These are phyloP conservation scores for Fragum whitleyi DNA, from an alignment of 2,888 invertebrate genomes.

Conservation along the genomic window DNA sequence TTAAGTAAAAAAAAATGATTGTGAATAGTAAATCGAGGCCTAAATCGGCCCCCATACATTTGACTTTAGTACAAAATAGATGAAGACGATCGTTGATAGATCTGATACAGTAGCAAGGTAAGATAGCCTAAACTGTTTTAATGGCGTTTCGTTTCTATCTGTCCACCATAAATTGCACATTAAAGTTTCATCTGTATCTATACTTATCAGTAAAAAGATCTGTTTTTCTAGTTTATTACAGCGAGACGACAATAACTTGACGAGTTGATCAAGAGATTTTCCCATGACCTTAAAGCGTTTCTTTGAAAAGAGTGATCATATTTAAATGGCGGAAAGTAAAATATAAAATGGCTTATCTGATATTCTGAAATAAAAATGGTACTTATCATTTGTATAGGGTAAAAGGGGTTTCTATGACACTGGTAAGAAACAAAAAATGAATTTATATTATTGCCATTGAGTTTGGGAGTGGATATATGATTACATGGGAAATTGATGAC, in stretches of 20 bases:
- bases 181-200: constrained; percentile 50
- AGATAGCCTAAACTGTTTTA: constrained; percentile 42
- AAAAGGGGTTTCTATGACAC: no score
- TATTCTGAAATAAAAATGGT: neutral
- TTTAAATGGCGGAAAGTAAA: neutral
- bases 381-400: neutral
- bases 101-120: constrained; percentile 42
- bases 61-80: neutral
- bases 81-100: constrained; percentile 37
- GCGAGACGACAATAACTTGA: constrained; percentile 9
- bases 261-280: constrained; percentile 17
- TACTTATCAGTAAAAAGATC: constrained; percentile 37
- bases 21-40: no score
- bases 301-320: neutral
- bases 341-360: neutral
- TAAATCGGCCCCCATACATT: neutral
- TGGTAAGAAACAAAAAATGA: no score
- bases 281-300: constrained; percentile 19
- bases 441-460: no score
- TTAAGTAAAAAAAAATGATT: no score
- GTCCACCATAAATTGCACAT: constrained; percentile 56
- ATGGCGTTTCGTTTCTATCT: constrained; percentile 52
- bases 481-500: no score
- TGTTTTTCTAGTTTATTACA: constrained; percentile 20
- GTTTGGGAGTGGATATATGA: no score